Evolutionary conservation across 2,113 vertebrate species (phyloP).

Genomic region (Phylloscopus trochilus): DNA sequence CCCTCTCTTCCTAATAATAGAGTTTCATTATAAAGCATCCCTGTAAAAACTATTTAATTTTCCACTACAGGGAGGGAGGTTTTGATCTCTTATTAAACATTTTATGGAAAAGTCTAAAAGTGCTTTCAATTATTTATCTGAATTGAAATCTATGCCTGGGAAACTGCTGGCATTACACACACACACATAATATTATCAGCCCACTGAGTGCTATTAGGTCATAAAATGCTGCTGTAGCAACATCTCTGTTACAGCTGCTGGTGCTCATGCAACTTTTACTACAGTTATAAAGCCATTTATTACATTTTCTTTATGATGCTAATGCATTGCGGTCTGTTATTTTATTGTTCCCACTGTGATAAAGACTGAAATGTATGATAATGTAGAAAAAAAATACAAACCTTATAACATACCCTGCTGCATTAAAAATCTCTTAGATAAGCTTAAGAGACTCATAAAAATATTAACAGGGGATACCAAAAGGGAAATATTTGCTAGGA

Average conservation of each 20-base stretch:
- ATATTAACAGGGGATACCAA: constrained; percentile 68
- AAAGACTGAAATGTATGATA: constrained; percentile 75
- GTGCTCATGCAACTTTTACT: constrained; percentile 79
- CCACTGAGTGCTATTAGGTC: constrained; percentile 74
- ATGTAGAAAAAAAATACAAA: constrained; percentile 61
- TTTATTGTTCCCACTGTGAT: constrained; percentile 78
- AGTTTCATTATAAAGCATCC: constrained; percentile 62
- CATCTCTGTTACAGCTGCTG: constrained; percentile 75
- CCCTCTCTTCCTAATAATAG: constrained; percentile 11
- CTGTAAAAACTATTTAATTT: constrained; percentile 78
- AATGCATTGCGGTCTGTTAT: constrained; percentile 75
- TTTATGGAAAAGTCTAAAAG: constrained; percentile 78
- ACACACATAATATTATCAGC: constrained; percentile 72
- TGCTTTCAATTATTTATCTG: constrained; percentile 79
- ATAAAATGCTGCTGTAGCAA: constrained; percentile 73
- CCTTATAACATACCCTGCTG: constrained; percentile 60
- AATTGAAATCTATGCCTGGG: constrained; percentile 72
- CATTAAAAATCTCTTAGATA: constrained; percentile 75
- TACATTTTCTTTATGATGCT: constrained; percentile 80
- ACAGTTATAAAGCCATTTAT: constrained; percentile 82
- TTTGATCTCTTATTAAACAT: constrained; percentile 79
- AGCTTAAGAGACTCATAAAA: constrained; percentile 73
- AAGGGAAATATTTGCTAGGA: constrained; percentile 65
- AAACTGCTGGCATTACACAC: constrained; percentile 68
- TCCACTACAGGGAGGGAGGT: constrained; percentile 59